These are phyloP conservation scores for Pseudopleuronectes americanus DNA, from an alignment of 2,797 vertebrate species.

Conservation along the genomic window DNA sequence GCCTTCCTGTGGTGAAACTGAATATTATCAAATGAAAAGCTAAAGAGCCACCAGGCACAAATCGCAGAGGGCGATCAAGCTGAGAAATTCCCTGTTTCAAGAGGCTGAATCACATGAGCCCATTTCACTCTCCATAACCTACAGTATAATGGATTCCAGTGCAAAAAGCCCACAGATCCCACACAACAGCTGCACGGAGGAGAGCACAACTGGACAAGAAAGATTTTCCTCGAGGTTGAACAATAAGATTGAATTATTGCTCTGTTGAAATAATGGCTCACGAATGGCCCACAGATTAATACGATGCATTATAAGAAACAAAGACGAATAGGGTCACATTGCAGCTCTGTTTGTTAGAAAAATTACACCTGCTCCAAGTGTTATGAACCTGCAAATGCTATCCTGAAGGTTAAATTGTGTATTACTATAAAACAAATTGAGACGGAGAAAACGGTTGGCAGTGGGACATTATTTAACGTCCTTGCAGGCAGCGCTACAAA, in stretches of 20 bases:
- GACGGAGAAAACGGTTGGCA: slow-evolving; percentile 81
- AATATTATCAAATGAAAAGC: slow-evolving; percentile 22
- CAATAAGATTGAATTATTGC: slow-evolving; percentile 83
- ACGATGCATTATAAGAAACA: slow-evolving; percentile 84
- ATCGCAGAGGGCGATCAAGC: slow-evolving; percentile 50
- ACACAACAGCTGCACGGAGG: slow-evolving; percentile 49
- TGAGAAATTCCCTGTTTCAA: slow-evolving; percentile 54
- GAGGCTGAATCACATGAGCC: slow-evolving; percentile 52
- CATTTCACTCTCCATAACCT: slow-evolving; percentile 74
- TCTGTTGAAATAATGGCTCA: slow-evolving; percentile 77
- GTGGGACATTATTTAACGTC: slow-evolving; percentile 84
- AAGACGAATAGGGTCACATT: slow-evolving; percentile 88
- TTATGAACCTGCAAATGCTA: slow-evolving; percentile 88
- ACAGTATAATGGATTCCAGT: slow-evolving; percentile 60
- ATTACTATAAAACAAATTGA: slow-evolving; percentile 89
- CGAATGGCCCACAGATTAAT: slow-evolving; percentile 86
- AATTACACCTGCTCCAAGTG: slow-evolving; percentile 87
- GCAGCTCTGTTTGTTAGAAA: slow-evolving; percentile 86
- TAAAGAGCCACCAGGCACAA: slow-evolving; percentile 37
- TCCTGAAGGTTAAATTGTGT: slow-evolving; percentile 88
- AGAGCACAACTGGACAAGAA: slow-evolving; percentile 71
- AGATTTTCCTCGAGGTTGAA: slow-evolving; percentile 70
- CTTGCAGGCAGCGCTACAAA: slow-evolving; percentile 80
- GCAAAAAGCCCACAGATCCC: slow-evolving; percentile 58
- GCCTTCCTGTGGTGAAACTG: slow-evolving; percentile 14